Conservation (phyloP, 2,888 invertebrate genomes). For the Lepetodrilus schrolli region DNA sequence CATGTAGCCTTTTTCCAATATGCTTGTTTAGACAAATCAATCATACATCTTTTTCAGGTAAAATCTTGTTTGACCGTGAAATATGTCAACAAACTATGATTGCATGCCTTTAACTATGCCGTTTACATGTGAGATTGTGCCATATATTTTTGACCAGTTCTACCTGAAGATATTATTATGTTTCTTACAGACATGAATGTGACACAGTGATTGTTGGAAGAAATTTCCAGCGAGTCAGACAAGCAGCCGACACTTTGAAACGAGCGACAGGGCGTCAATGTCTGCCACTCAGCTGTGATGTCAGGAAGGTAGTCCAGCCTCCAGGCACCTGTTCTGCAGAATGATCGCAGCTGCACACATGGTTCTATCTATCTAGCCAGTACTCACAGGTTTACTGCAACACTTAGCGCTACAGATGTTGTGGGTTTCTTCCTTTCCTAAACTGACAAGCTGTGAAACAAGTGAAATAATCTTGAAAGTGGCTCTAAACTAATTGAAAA, state of each 20-base stretch:
- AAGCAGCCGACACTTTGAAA: conserved; percentile 61
- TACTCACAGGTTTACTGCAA: no score
- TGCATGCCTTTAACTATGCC: neutral
- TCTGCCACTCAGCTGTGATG: conserved; percentile 69
- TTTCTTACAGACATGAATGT: conserved; percentile 72
- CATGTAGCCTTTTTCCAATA: neutral
- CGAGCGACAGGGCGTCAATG: conserved; percentile 67
- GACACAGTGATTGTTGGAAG: conserved; percentile 71
- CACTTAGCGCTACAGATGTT: no score
- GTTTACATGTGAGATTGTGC: no score
- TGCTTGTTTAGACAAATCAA: neutral
- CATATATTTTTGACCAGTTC: neutral
- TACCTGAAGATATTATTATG: no score
- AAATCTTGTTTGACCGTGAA: neutral
- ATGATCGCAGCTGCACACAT: no score
- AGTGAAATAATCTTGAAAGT: no score
- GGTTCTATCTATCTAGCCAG: no score
- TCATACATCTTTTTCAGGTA: neutral
- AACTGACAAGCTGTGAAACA: no score
- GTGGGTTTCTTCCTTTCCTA: no score
- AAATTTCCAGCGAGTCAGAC: conserved; percentile 58
- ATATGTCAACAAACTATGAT: neutral
- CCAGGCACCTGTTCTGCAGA: no score
- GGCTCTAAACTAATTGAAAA: no score
- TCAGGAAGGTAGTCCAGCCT: conserved; percentile 74